A percentile compares a stretch with the other conserved stretches of the same genome.
Conservation (phyloP, 2,888 invertebrate genomes). For the Pherbina coryleti region DNA sequence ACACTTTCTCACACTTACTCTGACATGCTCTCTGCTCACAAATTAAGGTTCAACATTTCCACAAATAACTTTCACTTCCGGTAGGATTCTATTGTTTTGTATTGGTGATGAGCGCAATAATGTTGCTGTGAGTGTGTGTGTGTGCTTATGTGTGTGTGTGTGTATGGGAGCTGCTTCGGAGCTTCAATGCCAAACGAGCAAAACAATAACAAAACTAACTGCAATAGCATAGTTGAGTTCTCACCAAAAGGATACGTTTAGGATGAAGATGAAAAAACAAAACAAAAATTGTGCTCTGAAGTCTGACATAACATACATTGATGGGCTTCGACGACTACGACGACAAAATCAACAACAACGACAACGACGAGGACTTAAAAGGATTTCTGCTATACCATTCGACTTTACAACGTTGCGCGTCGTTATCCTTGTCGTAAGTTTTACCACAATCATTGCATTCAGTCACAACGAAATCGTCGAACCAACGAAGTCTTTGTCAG, state of each 20-base stretch:
- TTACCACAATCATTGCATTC: conserved; percentile 62
- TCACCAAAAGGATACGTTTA: neutral
- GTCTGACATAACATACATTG: conserved; percentile 19
- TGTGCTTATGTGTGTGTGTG: conserved; percentile 34
- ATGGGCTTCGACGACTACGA: conserved; percentile 35
- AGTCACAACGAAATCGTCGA: conserved; percentile 63
- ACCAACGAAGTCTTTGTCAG: conserved; percentile 51
- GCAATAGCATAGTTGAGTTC: conserved; percentile 38
- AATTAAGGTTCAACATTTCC: conserved; percentile 22
- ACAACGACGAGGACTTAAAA: neutral
- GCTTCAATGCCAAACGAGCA: conserved; percentile 59
- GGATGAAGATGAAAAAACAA: neutral
- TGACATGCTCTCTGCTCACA: conserved; percentile 1
- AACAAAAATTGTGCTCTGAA: neutral
- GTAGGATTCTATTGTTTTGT: conserved; percentile 43
- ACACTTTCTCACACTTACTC: neutral
- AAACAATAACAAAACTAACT: conserved; percentile 30
- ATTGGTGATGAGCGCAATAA: conserved; percentile 13
- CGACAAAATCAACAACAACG: neutral
- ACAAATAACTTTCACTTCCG: conserved; percentile 53
- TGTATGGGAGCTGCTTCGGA: conserved; percentile 49
- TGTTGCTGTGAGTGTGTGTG: conserved; percentile 16
- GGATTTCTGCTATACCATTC: neutral
- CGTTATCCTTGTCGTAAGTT: conserved; percentile 63
- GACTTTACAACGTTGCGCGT: conserved; percentile 47